Conservation (phyloP, 2,797 vertebrate species). For the Dallia pectoralis region DNA sequence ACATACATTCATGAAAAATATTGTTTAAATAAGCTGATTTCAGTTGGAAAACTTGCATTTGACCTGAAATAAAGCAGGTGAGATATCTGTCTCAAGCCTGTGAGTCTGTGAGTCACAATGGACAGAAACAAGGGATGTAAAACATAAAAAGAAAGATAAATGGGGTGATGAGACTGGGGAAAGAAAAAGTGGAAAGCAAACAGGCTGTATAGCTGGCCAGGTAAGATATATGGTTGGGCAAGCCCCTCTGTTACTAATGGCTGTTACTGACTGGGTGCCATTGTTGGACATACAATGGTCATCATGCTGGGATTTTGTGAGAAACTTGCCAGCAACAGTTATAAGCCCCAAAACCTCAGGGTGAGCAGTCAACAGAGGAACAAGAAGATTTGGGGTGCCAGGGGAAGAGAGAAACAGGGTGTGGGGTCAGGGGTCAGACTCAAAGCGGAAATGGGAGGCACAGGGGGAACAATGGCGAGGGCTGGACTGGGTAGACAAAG, state of each 20-base stretch:
- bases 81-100: conserved; percentile 1
- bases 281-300: conserved; percentile 72
- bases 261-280: conserved; percentile 68
- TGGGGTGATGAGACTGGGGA: background rate
- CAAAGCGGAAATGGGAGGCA: conserved; percentile 72
- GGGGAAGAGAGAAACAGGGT: conserved; percentile 46
- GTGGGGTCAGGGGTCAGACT: conserved; percentile 66
- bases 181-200: background rate
- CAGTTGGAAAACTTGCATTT: background rate
- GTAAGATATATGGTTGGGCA: conserved; percentile 49
- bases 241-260: conserved; percentile 68
- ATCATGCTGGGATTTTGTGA: conserved; percentile 73
- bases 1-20: background rate
- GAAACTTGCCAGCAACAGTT: conserved; percentile 72
- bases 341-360: conserved; percentile 68
- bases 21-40: background rate
- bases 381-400: conserved; percentile 73
- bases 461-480: conserved; percentile 66
- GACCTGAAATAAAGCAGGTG: background rate
- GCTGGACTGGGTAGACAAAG: conserved; percentile 66
- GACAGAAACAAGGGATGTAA: background rate
- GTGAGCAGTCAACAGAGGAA: conserved; percentile 65
- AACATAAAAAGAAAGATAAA: background rate
- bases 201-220: conserved; percentile 30
- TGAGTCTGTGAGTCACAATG: background rate